Conservation (phyloP, 1,140 invertebrate species). For the Ridgeia piscesae region DNA sequence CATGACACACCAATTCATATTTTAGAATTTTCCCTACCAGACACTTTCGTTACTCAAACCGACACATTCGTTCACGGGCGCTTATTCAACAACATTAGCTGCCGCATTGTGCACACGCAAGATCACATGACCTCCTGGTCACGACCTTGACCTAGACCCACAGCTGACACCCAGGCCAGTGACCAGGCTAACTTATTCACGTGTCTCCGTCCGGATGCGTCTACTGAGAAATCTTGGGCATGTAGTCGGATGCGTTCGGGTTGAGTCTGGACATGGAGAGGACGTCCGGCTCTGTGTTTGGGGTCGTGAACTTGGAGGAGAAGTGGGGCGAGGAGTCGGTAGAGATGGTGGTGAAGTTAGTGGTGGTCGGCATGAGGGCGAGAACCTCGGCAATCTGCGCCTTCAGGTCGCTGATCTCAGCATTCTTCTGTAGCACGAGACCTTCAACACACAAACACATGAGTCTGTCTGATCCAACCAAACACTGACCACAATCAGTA, state of each 20-base stretch:
- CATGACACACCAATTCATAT: neutral
- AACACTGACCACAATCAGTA: neutral
- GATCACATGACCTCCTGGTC: neutral
- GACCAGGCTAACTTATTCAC: neutral
- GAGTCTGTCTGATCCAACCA: neutral
- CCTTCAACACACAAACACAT: slow-evolving; percentile 59
- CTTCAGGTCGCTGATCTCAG: slow-evolving; percentile 86
- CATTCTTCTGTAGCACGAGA: slow-evolving; percentile 76
- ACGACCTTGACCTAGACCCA: neutral
- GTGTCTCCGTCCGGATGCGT: neutral
- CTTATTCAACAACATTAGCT: neutral
- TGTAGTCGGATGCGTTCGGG: slow-evolving; percentile 28
- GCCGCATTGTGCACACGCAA: neutral
- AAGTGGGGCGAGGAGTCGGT: slow-evolving; percentile 19
- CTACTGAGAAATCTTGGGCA: slow-evolving; percentile 12
- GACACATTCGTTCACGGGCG: neutral
- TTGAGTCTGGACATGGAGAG: slow-evolving; percentile 20
- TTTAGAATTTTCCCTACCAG: neutral
- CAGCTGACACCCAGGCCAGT: neutral
- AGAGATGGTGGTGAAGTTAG: neutral
- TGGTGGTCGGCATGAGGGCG: slow-evolving; percentile 74
- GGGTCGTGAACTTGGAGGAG: slow-evolving; percentile 22
- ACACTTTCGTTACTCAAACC: neutral
- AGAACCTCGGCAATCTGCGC: slow-evolving; percentile 79
- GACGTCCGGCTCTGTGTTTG: neutral